phyloP scores from a whole-genome alignment of 2,797 vertebrate genomes.

The Pantherophis alleghaniensis region DNA sequence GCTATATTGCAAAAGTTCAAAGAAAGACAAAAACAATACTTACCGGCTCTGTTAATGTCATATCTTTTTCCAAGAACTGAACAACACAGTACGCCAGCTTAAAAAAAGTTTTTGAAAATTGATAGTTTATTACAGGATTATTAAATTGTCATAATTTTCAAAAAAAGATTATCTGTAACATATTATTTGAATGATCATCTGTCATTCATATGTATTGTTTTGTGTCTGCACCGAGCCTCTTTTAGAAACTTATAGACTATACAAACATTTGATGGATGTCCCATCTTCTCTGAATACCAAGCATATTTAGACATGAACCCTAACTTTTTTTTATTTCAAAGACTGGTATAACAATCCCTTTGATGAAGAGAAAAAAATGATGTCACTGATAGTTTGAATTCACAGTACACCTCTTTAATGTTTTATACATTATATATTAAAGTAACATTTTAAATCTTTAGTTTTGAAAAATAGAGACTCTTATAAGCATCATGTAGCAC shows the following conservation, averaged over 20 bases:
- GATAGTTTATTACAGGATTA: not conserved
- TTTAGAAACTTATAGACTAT: not conserved
- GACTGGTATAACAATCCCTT: not conserved
- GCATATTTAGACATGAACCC: not conserved
- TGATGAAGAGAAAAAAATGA: not conserved
- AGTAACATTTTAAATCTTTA: not conserved
- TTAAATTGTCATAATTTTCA: not conserved
- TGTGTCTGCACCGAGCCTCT: not conserved
- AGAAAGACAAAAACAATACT: constrained; percentile 49
- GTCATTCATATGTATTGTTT: not conserved
- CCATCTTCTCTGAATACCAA: not conserved
- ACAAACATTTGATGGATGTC: not conserved
- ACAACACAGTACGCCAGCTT: constrained; percentile 98
- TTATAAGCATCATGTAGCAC: not conserved
- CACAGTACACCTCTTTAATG: not conserved
- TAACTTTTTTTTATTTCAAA: not conserved
- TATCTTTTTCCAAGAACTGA: constrained; percentile 98
- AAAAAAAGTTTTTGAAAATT: constrained; percentile 40
- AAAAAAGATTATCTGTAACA: not conserved
- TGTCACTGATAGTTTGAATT: not conserved
- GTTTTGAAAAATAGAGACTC: not conserved
- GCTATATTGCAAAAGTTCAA: constrained; percentile 2
- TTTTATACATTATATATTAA: not conserved
- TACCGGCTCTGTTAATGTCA: constrained; percentile 94
- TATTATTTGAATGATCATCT: not conserved